phyloP scores from a whole-genome alignment of 2,113 vertebrate species.

The Anthoscopus minutus region DNA sequence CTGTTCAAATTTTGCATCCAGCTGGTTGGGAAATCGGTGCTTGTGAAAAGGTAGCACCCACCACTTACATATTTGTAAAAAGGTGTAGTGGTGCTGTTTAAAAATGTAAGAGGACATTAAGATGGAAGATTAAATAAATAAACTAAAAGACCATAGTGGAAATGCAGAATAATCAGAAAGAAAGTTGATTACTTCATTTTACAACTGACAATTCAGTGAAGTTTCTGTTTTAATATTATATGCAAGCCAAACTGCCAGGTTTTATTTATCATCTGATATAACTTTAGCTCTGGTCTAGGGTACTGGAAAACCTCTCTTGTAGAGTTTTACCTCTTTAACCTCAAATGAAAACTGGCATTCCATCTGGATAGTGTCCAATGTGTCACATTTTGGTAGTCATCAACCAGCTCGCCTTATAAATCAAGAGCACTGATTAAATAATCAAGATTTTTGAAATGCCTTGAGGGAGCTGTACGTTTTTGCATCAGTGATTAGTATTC shows the following conservation, averaged over 20 bases:
- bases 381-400: slow-evolving; percentile 77
- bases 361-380: slow-evolving; percentile 77
- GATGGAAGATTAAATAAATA: slow-evolving; percentile 1
- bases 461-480: slow-evolving; percentile 66
- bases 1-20: neutral
- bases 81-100: neutral
- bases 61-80: neutral
- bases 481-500: slow-evolving; percentile 73
- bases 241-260: slow-evolving; percentile 71
- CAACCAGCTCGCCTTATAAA: slow-evolving; percentile 75
- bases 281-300: slow-evolving; percentile 65
- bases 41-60: neutral
- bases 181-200: slow-evolving; percentile 73
- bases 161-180: slow-evolving; percentile 60
- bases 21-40: neutral
- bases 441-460: slow-evolving; percentile 79
- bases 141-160: slow-evolving; percentile 31
- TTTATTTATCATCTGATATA: slow-evolving; percentile 75
- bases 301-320: slow-evolving; percentile 71
- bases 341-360: slow-evolving; percentile 81
- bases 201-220: slow-evolving; percentile 70
- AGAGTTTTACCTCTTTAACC: slow-evolving; percentile 75
- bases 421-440: slow-evolving; percentile 81
- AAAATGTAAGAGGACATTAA: slow-evolving; percentile 15
- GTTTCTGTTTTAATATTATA: slow-evolving; percentile 73